Evolutionary conservation across 2,888 invertebrate species (phyloP).

Genomic region (Ophioninae sp.): DNA sequence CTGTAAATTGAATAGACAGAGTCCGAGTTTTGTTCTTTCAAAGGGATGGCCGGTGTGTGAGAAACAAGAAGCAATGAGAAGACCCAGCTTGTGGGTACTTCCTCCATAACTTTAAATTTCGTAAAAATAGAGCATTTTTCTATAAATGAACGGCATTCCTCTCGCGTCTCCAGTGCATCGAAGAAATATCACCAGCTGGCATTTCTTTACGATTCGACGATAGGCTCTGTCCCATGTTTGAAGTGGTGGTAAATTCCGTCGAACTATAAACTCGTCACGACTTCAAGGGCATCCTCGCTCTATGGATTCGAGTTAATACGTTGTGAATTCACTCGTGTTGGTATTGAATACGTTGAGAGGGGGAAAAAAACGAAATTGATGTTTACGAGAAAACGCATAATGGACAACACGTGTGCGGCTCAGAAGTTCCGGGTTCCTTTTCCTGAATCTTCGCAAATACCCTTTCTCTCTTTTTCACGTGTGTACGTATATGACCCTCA

Average conservation of each 20-base stretch:
- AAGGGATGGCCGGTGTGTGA: too few relatives aligned
- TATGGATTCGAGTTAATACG: slow-evolving; percentile 28
- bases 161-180: not conserved
- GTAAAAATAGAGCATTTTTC: too few relatives aligned
- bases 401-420: slow-evolving; percentile 24
- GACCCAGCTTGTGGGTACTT: too few relatives aligned
- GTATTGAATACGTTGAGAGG: slow-evolving; percentile 1
- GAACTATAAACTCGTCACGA: slow-evolving; percentile 41
- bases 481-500: not conserved
- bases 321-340: not conserved
- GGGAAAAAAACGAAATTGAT: slow-evolving; percentile 19
- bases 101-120: too few relatives aligned
- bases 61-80: too few relatives aligned
- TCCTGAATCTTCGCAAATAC: slow-evolving; percentile 7
- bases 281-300: slow-evolving; percentile 15
- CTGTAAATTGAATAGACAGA: too few relatives aligned
- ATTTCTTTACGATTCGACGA: slow-evolving; percentile 73
- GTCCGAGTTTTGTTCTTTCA: too few relatives aligned
- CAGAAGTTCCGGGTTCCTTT: slow-evolving; percentile 37
- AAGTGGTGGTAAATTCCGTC: slow-evolving; percentile 68
- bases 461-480: not conserved
- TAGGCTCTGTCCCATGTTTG: slow-evolving; percentile 70
- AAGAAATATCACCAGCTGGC: slow-evolving; percentile 7
- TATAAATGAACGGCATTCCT: too few relatives aligned
- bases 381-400: slow-evolving; percentile 46